Conservation (phyloP, 2,888 invertebrate genomes). For the Cyclophora punctaria region DNA sequence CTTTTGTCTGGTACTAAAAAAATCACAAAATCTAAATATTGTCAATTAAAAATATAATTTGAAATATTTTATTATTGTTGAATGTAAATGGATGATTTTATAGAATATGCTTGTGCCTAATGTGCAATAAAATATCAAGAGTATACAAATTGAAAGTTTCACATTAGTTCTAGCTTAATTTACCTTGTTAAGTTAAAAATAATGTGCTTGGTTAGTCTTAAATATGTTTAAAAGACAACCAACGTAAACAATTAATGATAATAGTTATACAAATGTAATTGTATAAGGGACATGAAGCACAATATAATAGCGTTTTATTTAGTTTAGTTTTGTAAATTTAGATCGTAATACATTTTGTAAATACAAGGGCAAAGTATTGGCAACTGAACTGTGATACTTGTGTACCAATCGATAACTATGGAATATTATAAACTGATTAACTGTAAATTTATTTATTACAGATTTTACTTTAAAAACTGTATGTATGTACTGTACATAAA, state of each 20-base stretch:
- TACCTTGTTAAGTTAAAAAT: neutral
- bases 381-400: conserved; percentile 43
- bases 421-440: conserved; percentile 11
- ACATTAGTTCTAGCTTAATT: conserved; percentile 17
- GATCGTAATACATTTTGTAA: conserved; percentile 14
- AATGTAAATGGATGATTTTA: conserved; percentile 38
- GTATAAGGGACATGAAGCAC: conserved; percentile 11
- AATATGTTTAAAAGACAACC: conserved; percentile 54
- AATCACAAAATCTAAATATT: conserved; percentile 30
- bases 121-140: conserved; percentile 32
- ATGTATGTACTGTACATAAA: conserved; percentile 53
- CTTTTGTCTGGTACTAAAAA: conserved; percentile 27
- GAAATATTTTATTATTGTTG: conserved; percentile 48
- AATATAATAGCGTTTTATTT: conserved; percentile 5
- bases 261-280: neutral
- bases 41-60: conserved; percentile 61
- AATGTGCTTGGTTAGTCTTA: conserved; percentile 31
- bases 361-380: conserved; percentile 13
- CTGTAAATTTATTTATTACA: conserved; percentile 23
- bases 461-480: conserved; percentile 31
- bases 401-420: conserved; percentile 33
- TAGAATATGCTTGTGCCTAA: conserved; percentile 50
- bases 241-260: conserved; percentile 14
- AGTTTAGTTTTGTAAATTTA: conserved; percentile 11
- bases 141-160: conserved; percentile 22